Base-by-base conservation (phyloP, 2,113 vertebrate genomes). In the Grallaria varia region DNA sequence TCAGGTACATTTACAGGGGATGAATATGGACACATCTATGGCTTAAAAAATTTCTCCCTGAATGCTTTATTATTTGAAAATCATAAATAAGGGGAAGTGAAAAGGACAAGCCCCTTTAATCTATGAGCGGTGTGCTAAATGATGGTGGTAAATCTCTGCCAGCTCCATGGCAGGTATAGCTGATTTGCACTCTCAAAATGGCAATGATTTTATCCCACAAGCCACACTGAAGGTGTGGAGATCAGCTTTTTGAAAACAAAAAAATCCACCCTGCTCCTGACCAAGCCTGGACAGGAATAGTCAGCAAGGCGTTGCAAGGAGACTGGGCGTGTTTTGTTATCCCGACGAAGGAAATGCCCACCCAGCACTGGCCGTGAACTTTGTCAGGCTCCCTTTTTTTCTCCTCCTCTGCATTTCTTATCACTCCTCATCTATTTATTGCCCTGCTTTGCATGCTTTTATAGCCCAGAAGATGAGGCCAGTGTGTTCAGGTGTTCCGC, bases 41-140 rank as follows among this genome's bases (percentile, higher is more conserved):
- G 56, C 81, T 90, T 87, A 81, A 93, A 73, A 89, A 92, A 94
- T 96, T 96, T 96, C 86, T 94, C 80, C 86, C 62, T 76, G 88
- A 93, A 84, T 66, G 80, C 77, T 96, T 96, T 94, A 96, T 91
- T 95, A 87, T 92, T 96, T 93, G 96, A 72, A 96, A 96, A 92
- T 92, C 92, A 0, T 96, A 96, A 96, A 97, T 96, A 94, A 95
- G 24, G 58, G 23, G 63, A 87, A 95, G 84, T 89, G 96, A 94
- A 95, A 96, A 96, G 96, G 92, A 96, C 90, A 95, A 90, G 86
- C 80, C 89, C 92, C 89, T 94, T 91, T 93, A 95, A 96, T 95
- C 92, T 95, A 80, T 9, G 89, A 93, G 62, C 53, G 45, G 37
- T 86, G 89, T 69, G 73, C 86, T 93, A 96, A 96, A 96, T 55